Evolutionary conservation across 2,888 invertebrate genomes (phyloP), one percentile per base, ranked within the genome.

Genomic region (Microctonus brassicae): DNA sequence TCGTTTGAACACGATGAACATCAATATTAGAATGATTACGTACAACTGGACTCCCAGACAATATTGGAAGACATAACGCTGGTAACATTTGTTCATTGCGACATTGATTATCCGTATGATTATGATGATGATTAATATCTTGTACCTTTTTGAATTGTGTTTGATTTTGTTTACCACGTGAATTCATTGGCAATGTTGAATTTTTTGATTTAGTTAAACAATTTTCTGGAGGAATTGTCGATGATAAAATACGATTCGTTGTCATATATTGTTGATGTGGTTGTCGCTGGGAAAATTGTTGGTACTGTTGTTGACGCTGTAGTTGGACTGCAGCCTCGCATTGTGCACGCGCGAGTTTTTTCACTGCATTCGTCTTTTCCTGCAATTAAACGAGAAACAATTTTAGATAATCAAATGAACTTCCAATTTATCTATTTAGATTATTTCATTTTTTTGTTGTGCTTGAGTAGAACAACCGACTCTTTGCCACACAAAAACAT

Each of bases 401-500:
- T 55, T 33, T 55, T 17, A 20, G 17, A 34, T 13, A 36, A 34
- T 55, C 1, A 22, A 55, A 29, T 5, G 7, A 29, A 29, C 7
- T 34, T 13, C 10, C 10, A 29, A 13, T 42, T 52, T 7, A 55
- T 61, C 61, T 29, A 10, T 36, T 57, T 69, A 64, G 66, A 62
- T 62, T 58, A 62, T 71, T 72, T 75, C 69, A 65, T 71, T 73
- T 57, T 65, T 68, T 73, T 60, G 47, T 70, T 63, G 55, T 72
- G 24, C 63, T 66, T 71, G 52, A 64, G 39, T 63, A 66, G 57
- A 47, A 52, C 62, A 69, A 78, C 85, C 85, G 77, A 90, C 90
- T 86, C 93, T 94, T 88, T 97, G 96, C 97, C 97, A 97, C 62
- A 97, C 93, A 88, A 96, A 97, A 13, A 96, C 95, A 88, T 97